These are phyloP conservation scores for Mormyrus hasselquistii DNA, from an alignment of 2,797 vertebrate genomes.

Conservation along the genomic window DNA sequence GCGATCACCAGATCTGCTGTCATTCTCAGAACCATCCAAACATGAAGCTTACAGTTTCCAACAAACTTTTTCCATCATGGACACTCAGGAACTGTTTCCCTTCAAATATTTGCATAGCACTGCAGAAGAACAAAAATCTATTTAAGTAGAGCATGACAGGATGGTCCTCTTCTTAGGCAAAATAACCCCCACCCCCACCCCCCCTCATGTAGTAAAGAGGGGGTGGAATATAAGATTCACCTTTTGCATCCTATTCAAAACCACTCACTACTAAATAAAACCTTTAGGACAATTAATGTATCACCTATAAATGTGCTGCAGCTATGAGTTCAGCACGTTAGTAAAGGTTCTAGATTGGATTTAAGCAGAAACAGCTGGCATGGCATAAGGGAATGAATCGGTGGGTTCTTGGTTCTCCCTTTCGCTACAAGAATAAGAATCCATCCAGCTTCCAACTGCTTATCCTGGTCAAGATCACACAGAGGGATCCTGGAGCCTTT, in stretches of 20 bases:
- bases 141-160: neutral
- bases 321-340: neutral
- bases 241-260: neutral
- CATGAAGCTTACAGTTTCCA: neutral
- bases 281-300: neutral
- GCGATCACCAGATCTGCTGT: conserved; percentile 11
- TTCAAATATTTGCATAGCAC: neutral
- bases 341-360: neutral
- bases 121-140: neutral
- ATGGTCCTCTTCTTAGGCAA: neutral
- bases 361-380: neutral
- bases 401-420: neutral
- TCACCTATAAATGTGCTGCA: neutral
- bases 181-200: neutral
- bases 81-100: neutral
- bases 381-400: neutral
- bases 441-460: neutral
- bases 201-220: neutral
- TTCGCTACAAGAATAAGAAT: neutral
- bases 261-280: neutral
- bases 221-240: neutral
- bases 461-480: neutral
- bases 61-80: neutral
- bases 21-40: conserved; percentile 10
- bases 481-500: neutral